These are phyloP conservation scores for Clarias macrocephalus DNA, from an alignment of 2,113 vertebrate genomes.

Conservation along the genomic window DNA sequence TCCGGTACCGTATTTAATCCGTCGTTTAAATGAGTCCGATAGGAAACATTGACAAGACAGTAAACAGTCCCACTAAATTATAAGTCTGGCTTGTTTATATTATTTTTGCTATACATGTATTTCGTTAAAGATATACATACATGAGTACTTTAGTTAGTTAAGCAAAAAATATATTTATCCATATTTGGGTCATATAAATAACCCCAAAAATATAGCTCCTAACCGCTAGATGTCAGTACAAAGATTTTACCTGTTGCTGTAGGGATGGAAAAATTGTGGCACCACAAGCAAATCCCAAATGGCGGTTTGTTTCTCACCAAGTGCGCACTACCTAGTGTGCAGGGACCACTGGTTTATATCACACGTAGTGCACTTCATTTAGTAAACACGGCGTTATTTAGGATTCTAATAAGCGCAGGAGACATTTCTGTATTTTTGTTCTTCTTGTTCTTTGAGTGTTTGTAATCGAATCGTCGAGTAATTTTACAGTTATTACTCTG, in stretches of 20 bases:
- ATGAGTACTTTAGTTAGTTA: not conserved
- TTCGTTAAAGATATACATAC: not conserved
- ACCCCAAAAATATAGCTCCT: not conserved
- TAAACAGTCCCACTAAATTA: not conserved
- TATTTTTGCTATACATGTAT: not conserved
- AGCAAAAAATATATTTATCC: not conserved
- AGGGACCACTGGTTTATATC: rapidly evolving
- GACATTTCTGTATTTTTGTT: not conserved
- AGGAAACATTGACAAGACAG: not conserved
- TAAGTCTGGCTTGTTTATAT: not conserved
- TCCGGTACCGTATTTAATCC: not conserved
- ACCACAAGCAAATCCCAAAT: not conserved
- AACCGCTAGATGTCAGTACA: not conserved
- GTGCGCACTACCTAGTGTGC: not conserved
- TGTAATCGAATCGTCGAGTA: not conserved
- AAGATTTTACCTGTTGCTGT: not conserved
- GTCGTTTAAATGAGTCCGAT: constrained; percentile 26
- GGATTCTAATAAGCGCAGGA: no score
- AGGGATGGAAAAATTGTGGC: not conserved
- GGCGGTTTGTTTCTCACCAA: not conserved
- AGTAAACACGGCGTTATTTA: not conserved
- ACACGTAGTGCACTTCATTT: not conserved
- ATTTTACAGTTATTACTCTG: not conserved
- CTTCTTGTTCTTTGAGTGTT: not conserved
- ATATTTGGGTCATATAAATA: not conserved